Percentiles rank a stretch among this genome's conserved stretches.
phyloP scores from a whole-genome alignment of 2,797 vertebrate species.

The Pipistrellus pygmaeus region DNA sequence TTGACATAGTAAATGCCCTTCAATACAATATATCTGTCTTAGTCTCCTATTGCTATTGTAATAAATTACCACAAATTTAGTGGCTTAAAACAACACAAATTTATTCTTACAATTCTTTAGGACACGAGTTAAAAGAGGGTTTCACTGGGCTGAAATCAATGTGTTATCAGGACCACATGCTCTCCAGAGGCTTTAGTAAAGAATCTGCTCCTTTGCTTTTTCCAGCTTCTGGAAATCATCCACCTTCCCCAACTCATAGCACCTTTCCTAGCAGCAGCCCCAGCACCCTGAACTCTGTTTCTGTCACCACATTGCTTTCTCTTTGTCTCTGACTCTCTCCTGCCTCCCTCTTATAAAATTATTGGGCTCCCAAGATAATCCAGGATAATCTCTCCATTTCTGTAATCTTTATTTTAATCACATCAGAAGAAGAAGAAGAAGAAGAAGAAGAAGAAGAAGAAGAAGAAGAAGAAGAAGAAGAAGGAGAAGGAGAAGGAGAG shows the following conservation, averaged over 20 bases:
- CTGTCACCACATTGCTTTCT: background rate
- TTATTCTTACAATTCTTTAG: background rate
- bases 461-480: no score
- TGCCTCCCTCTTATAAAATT: background rate
- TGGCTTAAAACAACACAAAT: background rate
- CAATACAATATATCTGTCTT: background rate
- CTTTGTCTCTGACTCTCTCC: background rate
- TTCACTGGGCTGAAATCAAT: conserved; percentile 10
- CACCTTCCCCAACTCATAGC: background rate
- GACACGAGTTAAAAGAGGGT: background rate
- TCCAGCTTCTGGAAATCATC: background rate
- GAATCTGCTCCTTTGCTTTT: background rate
- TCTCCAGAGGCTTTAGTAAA: background rate
- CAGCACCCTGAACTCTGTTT: background rate
- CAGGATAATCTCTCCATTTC: background rate
- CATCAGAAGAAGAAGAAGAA: background rate
- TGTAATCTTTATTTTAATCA: conserved; percentile 9
- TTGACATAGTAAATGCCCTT: background rate
- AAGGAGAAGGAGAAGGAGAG: background rate
- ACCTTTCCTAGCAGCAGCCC: background rate
- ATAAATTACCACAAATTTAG: background rate
- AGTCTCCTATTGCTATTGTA: background rate
- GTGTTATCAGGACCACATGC: background rate
- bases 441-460: background rate
- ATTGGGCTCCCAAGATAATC: background rate